phyloP scores from a whole-genome alignment of 2,797 vertebrate species.

The Pygocentrus nattereri region DNA sequence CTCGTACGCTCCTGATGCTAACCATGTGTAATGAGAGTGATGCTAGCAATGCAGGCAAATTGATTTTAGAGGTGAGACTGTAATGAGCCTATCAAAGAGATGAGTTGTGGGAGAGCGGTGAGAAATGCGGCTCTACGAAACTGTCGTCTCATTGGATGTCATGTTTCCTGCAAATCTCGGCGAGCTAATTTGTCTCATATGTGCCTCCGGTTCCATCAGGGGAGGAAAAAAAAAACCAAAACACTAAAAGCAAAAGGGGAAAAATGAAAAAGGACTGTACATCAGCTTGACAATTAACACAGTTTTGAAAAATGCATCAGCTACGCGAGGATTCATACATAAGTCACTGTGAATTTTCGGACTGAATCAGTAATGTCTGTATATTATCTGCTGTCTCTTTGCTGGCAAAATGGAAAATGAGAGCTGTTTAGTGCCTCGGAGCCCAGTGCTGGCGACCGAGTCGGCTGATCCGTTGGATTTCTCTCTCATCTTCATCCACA shows the following conservation, averaged over 20 bases:
- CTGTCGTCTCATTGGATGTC: constrained; percentile 56
- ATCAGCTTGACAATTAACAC: constrained; percentile 64
- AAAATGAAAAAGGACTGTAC: background rate
- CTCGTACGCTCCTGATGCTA: constrained; percentile 53
- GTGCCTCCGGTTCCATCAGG: constrained; percentile 64
- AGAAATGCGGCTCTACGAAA: constrained; percentile 46
- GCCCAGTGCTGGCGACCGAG: constrained; percentile 59
- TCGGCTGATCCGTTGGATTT: constrained; percentile 62
- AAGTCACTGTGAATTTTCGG: constrained; percentile 62
- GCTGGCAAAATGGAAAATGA: constrained; percentile 43
- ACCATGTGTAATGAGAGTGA: constrained; percentile 63
- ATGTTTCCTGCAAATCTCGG: constrained; percentile 58
- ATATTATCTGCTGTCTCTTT: constrained; percentile 47
- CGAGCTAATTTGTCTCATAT: constrained; percentile 67
- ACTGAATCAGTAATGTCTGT: constrained; percentile 40
- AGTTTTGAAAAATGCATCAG: constrained; percentile 55
- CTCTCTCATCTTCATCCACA: constrained; percentile 70
- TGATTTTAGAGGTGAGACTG: constrained; percentile 64
- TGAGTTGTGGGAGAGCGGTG: constrained; percentile 45
- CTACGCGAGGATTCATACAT: constrained; percentile 55
- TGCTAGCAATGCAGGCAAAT: constrained; percentile 54
- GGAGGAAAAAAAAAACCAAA: background rate
- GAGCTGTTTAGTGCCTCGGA: constrained; percentile 39
- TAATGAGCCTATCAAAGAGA: constrained; percentile 63
- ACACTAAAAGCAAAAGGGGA: background rate